A percentile compares a stretch with the other conserved stretches of the same genome.
These are phyloP conservation scores for Choreutis nemorana DNA, from an alignment of 2,888 invertebrate genomes.

Conservation along the genomic window DNA sequence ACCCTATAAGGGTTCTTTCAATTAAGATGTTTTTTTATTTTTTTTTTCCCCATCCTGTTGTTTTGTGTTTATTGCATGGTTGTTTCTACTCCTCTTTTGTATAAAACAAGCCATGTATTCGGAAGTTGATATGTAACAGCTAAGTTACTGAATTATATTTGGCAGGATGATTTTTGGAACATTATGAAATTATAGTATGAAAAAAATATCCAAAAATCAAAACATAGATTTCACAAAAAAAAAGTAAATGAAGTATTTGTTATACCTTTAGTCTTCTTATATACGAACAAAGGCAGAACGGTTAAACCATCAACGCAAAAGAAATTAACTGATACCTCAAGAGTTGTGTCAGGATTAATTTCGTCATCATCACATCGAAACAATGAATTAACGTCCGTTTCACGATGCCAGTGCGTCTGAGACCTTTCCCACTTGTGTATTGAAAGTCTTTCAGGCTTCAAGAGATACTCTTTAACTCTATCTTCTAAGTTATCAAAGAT, in stretches of 20 bases:
- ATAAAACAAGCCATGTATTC: too few species aligned
- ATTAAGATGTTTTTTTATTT: too few species aligned
- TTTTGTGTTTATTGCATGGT: too few species aligned
- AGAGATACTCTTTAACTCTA: slow-evolving; percentile 71
- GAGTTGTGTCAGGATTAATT: slow-evolving; percentile 32
- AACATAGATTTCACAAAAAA: neutral
- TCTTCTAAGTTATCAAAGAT: slow-evolving; percentile 71
- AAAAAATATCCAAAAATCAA: slow-evolving; percentile 18
- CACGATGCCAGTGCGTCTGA: slow-evolving; percentile 72
- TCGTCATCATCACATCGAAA: slow-evolving; percentile 46
- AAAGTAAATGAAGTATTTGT: neutral
- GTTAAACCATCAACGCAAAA: too few species aligned
- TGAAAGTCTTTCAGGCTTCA: slow-evolving; percentile 73
- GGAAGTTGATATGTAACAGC: too few species aligned
- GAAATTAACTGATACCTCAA: slow-evolving; percentile 47
- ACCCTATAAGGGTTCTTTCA: too few species aligned
- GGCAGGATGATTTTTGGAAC: too few species aligned
- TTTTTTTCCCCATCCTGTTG: too few species aligned
- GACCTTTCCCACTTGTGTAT: slow-evolving; percentile 75
- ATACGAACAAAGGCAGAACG: too few species aligned
- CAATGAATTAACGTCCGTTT: slow-evolving; percentile 57
- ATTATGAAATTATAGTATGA: too few species aligned
- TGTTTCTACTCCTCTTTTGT: too few species aligned
- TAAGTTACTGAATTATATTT: too few species aligned
- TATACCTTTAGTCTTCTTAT: neutral